Evolutionary conservation across 53 echinoderm and acorn worm species (phyloP), one percentile per base, ranked within the genome.

Genomic region (Actinopyga echinites): DNA sequence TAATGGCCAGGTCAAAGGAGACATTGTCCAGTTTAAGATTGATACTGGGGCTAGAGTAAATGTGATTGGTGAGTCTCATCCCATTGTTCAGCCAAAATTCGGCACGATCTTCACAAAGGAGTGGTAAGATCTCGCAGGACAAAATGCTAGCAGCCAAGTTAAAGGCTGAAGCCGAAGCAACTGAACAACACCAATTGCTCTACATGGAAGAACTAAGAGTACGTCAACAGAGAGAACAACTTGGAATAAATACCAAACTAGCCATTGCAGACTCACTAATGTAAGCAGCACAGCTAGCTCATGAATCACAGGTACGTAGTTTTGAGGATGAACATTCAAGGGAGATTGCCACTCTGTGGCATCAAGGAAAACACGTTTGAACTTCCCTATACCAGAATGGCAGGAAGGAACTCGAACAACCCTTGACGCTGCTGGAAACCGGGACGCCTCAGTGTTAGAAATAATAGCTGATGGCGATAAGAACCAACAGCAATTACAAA

Each of bases 401-500:
- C 1, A 7, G 28, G 9, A 62, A 11, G 28, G 63, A 29, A 8
- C 28, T 29, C 2, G 0, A 24, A 0, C 28, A 4, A 13, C 31
- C 63, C 63, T 22, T 24, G 26, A 0, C 63, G 28, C 21, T 1
- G 0, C 31, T 11, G 31, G 31, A 22, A 29, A 26, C 28, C 63
- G 31, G 9, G 63, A 62, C 63, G 10, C 63, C 26, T 28, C 26
- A 4, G 63, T 62, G 9, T 13, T 24, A 62, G 63, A 62, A 1
- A 26, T 62, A 25, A 30, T 61, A 25, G 30, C 28, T 31, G 26
- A 62, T 4, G 63, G 63, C 63, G 4, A 80, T 35, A 32, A 58
- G 56, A 80, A 36, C 17, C 80, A 80, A 37, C 29, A n/a, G 32
- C n/a, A 57, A 6, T 31, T 85, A 49, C 54, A 85, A 4, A 74